These are phyloP conservation scores for Tenrec ecaudatus DNA, from an alignment of 2,113 vertebrate genomes.

Conservation along the genomic window DNA sequence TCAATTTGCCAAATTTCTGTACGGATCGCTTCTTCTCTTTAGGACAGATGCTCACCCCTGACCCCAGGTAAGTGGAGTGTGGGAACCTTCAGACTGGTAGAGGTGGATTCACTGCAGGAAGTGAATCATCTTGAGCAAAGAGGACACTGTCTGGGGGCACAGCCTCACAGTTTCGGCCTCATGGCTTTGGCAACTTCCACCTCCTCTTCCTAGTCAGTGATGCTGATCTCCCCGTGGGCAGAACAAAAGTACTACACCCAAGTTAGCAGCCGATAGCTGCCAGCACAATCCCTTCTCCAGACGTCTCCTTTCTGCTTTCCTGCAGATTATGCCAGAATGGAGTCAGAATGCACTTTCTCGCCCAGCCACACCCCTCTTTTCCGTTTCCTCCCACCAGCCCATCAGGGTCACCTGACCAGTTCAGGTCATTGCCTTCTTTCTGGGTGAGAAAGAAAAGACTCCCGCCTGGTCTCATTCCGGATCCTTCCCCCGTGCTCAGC, in stretches of 20 bases:
- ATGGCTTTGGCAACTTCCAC: background rate
- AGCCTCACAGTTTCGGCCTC: slow-evolving; percentile 9
- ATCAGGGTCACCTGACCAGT: background rate
- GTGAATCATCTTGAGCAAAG: background rate
- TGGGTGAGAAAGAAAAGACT: background rate
- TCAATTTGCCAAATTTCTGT: slow-evolving; percentile 24
- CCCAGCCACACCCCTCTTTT: slow-evolving; percentile 16
- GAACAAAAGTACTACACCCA: slow-evolving; percentile 36
- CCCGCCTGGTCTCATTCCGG: background rate
- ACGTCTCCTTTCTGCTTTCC: background rate
- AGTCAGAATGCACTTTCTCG: background rate
- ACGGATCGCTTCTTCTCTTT: background rate
- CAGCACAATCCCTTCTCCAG: background rate
- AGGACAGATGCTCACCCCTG: background rate
- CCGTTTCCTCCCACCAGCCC: background rate
- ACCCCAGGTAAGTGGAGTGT: background rate
- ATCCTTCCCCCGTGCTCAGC: background rate
- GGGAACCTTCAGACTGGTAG: background rate
- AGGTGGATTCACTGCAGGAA: background rate
- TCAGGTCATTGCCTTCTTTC: background rate
- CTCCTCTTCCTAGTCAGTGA: background rate
- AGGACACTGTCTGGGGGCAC: background rate
- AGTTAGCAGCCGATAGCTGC: background rate
- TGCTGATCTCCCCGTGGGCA: background rate
- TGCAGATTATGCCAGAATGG: slow-evolving; percentile 26